These are phyloP conservation scores for Dascyllus trimaculatus DNA, from an alignment of 2,113 vertebrate genomes.

Conservation along the genomic window DNA sequence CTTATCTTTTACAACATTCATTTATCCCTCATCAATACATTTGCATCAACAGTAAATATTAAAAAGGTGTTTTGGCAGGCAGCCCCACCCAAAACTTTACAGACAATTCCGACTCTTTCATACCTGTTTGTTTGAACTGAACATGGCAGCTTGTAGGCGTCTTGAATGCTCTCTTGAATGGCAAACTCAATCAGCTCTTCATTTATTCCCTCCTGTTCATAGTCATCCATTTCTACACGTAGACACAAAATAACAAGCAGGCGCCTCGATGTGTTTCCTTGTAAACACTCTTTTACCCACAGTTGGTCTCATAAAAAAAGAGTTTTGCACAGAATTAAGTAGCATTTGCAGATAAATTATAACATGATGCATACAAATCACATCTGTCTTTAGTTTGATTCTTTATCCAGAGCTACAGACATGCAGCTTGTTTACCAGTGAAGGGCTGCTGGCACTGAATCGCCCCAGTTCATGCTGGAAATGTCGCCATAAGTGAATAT, in stretches of 20 bases:
- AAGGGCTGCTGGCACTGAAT: not conserved
- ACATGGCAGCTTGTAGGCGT: constrained; percentile 71
- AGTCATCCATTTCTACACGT: constrained; percentile 80
- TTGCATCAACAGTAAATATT: too few species aligned
- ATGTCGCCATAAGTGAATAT: not conserved
- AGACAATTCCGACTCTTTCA: not conserved
- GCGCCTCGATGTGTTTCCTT: too few species aligned
- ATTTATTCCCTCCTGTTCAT: constrained; percentile 76
- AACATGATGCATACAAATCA: not conserved
- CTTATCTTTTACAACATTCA: not conserved
- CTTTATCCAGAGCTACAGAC: not conserved
- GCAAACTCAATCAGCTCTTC: constrained; percentile 88
- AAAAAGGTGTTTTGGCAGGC: too few species aligned
- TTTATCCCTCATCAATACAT: too few species aligned
- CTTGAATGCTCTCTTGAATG: constrained; percentile 87
- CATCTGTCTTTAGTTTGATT: not conserved
- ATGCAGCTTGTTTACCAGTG: constrained; percentile 19
- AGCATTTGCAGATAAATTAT: not conserved
- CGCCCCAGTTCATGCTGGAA: not conserved
- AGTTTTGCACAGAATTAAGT: not conserved
- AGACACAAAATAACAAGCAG: not conserved
- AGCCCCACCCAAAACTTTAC: too few species aligned
- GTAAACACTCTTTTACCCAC: not conserved
- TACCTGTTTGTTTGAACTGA: constrained; percentile 81
- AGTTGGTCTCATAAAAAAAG: not conserved